Evolutionary conservation across 2,113 vertebrate species (phyloP).

Genomic region (Poeciliopsis turrubarensis): DNA sequence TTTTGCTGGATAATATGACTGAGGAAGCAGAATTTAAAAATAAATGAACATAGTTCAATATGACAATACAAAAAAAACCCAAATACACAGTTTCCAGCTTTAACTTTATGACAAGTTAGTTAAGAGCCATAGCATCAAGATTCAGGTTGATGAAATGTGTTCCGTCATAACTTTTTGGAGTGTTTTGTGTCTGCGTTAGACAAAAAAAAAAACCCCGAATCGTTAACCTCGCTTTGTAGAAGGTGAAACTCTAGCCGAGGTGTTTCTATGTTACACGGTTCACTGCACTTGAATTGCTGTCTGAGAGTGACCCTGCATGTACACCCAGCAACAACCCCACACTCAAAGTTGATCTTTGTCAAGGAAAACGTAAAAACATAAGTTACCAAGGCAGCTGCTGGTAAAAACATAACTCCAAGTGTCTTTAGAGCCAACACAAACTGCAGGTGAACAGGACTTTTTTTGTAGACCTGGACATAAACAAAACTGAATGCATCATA

Average conservation of each 20-base stretch:
- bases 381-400: background rate
- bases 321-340: slow-evolving; percentile 22
- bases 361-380: slow-evolving; percentile 4
- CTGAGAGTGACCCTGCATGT: slow-evolving; percentile 53
- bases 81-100: too few relatives aligned
- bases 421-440: background rate
- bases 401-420: background rate
- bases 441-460: background rate
- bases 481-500: background rate
- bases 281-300: slow-evolving; percentile 40
- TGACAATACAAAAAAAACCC: too few relatives aligned
- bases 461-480: background rate
- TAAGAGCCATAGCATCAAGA: too few relatives aligned
- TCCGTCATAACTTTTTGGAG: slow-evolving; percentile 24
- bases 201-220: background rate
- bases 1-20: too few relatives aligned
- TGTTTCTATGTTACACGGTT: slow-evolving; percentile 46
- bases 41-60: too few relatives aligned
- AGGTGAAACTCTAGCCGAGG: slow-evolving; percentile 63
- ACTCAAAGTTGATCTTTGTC: slow-evolving; percentile 25
- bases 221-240: slow-evolving; percentile 22
- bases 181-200: slow-evolving; percentile 3
- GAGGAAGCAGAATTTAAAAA: too few relatives aligned
- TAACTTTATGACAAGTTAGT: too few relatives aligned
- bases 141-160: background rate